These are phyloP conservation scores for Ophraella communa DNA, from an alignment of 2,888 invertebrate species.

Conservation along the genomic window DNA sequence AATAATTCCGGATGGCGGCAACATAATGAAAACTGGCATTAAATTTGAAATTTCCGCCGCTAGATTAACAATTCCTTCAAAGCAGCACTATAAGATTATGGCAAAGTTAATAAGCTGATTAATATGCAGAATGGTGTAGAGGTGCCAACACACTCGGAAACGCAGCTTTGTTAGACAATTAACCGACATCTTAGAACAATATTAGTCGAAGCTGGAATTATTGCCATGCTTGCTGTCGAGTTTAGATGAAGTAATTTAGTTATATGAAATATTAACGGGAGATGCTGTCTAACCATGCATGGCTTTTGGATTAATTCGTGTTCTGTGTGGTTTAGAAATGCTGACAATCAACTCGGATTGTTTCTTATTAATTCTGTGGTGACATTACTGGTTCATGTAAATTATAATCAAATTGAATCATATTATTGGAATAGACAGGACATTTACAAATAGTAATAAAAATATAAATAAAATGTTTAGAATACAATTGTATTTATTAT, in stretches of 20 bases:
- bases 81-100: slow-evolving; percentile 51
- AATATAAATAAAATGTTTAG: too few species aligned
- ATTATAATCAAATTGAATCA: too few species aligned
- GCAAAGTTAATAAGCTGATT: slow-evolving; percentile 55
- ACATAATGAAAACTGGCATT: slow-evolving; percentile 25
- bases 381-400: not conserved
- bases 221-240: slow-evolving; percentile 39
- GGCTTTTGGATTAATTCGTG: slow-evolving; percentile 23
- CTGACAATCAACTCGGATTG: slow-evolving; percentile 5
- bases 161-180: slow-evolving; percentile 57
- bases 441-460: too few species aligned
- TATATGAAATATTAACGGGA: slow-evolving; percentile 57
- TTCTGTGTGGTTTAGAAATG: not conserved
- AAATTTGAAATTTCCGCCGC: slow-evolving; percentile 21
- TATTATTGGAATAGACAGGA: too few species aligned
- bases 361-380: slow-evolving; percentile 6
- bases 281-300: slow-evolving; percentile 40
- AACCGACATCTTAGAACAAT: slow-evolving; percentile 56
- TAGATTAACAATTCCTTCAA: slow-evolving; percentile 46
- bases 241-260: slow-evolving; percentile 54
- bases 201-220: slow-evolving; percentile 49
- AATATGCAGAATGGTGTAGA: slow-evolving; percentile 51
- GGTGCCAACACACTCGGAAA: slow-evolving; percentile 49
- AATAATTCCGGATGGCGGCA: not conserved
- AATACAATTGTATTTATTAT: too few species aligned